Percentiles rank a stretch among this genome's conserved stretches.
phyloP scores from a whole-genome alignment of 2,888 invertebrate species.

The Apomyelois bistriatella region DNA sequence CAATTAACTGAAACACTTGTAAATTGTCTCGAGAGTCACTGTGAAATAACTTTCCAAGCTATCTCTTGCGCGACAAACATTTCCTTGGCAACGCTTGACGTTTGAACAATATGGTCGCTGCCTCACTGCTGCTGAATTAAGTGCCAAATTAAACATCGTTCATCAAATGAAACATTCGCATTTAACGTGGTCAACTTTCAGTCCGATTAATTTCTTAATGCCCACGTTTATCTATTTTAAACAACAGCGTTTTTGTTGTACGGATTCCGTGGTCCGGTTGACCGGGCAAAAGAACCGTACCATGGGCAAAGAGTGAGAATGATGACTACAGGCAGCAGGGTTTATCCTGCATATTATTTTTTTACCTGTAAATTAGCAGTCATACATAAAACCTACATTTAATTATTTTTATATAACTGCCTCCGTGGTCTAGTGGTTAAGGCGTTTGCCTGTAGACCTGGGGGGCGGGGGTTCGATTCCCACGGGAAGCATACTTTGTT shows the following conservation, averaged over 20 bases:
- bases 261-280: no score
- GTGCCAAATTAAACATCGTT: slow-evolving; percentile 53
- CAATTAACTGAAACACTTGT: slow-evolving; percentile 61
- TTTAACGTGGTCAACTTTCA: slow-evolving; percentile 13
- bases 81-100: slow-evolving; percentile 48
- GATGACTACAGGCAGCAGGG: no score
- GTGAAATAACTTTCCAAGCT: slow-evolving; percentile 51
- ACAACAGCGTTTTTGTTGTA: neutral
- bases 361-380: no score
- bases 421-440: no score
- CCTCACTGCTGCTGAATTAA: slow-evolving; percentile 37
- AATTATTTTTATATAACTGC: no score
- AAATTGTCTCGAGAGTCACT: slow-evolving; percentile 57
- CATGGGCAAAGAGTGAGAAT: no score
- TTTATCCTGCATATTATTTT: no score
- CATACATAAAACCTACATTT: no score
- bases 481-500: no score
- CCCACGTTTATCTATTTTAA: slow-evolving; percentile 11
- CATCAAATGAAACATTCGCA: slow-evolving; percentile 30
- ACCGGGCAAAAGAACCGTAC: no score
- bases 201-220: slow-evolving; percentile 3
- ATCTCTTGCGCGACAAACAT: slow-evolving; percentile 22
- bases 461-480: no score
- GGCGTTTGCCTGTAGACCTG: no score
- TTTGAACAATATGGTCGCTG: slow-evolving; percentile 33